These are phyloP conservation scores for Porites australiensis DNA, from an alignment of 64 coral and sea anemone species.

Conservation along the genomic window DNA sequence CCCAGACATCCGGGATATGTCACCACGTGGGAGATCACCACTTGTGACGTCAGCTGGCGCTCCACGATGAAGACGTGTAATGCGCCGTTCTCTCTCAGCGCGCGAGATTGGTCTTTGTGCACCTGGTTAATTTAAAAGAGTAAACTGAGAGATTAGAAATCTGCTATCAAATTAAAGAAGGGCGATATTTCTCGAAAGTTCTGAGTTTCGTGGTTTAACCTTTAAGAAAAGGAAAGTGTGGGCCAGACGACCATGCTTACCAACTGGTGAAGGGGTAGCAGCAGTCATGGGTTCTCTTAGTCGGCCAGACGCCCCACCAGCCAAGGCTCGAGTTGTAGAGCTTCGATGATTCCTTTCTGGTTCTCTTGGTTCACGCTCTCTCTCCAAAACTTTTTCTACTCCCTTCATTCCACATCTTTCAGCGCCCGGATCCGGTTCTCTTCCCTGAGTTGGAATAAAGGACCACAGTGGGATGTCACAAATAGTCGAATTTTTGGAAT, in stretches of 20 bases:
- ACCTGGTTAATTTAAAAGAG: constrained; percentile 36
- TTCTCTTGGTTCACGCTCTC: constrained; percentile 79
- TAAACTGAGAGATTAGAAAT: neutral
- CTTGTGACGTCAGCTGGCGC: constrained; percentile 79
- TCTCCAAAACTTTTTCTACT: constrained; percentile 39
- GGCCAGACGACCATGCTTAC: constrained; percentile 21
- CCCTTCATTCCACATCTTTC: constrained; percentile 57
- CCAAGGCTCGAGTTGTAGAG: constrained; percentile 82
- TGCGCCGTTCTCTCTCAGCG: constrained; percentile 80
- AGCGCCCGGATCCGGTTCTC: constrained; percentile 42
- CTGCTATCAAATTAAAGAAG: too few relatives aligned
- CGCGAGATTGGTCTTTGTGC: constrained; percentile 83
- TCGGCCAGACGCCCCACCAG: constrained; percentile 74
- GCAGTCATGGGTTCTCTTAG: constrained; percentile 76
- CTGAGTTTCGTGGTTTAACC: neutral
- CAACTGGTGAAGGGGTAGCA: constrained; percentile 80
- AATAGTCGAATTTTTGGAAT: too few relatives aligned
- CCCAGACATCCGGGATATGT: constrained; percentile 92
- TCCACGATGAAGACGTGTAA: constrained; percentile 80
- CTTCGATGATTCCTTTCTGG: constrained; percentile 80
- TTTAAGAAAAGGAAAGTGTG: too few relatives aligned
- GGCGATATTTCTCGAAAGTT: neutral
- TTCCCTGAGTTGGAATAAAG: constrained; percentile 41
- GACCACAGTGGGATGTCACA: neutral
- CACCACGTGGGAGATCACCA: constrained; percentile 78